These are phyloP conservation scores for Xiphias gladius DNA, from an alignment of 2,113 vertebrate species.

Conservation along the genomic window DNA sequence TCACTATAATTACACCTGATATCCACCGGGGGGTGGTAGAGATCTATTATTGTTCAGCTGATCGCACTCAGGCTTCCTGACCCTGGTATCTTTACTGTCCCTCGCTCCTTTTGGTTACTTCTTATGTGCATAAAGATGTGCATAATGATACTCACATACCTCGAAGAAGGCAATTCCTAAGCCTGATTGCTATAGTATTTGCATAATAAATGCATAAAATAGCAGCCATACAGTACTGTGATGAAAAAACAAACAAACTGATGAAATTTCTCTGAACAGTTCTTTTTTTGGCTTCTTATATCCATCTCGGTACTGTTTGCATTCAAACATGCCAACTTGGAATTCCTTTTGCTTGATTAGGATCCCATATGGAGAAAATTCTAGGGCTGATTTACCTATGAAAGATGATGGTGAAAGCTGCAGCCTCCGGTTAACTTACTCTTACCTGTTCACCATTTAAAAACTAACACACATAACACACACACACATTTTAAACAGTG, in stretches of 20 bases:
- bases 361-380: background rate
- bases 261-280: background rate
- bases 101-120: background rate
- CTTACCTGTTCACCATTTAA: background rate
- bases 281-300: background rate
- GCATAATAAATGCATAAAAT: background rate
- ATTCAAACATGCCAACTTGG: background rate
- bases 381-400: conserved; percentile 6
- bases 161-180: background rate
- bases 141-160: background rate
- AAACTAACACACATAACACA: background rate
- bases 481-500: background rate
- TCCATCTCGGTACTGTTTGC: background rate
- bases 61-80: background rate
- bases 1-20: conserved; percentile 32
- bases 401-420: background rate
- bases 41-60: conserved; percentile 20
- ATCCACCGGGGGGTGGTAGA: conserved; percentile 54
- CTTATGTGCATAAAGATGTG: background rate
- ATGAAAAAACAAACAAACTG: background rate
- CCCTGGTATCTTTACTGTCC: background rate
- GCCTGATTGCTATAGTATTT: background rate
- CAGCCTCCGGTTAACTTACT: background rate
- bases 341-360: background rate
- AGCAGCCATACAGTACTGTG: background rate